Evolutionary conservation across 2,797 vertebrate species (phyloP).

Genomic region (Gymnothorax reevesii): DNA sequence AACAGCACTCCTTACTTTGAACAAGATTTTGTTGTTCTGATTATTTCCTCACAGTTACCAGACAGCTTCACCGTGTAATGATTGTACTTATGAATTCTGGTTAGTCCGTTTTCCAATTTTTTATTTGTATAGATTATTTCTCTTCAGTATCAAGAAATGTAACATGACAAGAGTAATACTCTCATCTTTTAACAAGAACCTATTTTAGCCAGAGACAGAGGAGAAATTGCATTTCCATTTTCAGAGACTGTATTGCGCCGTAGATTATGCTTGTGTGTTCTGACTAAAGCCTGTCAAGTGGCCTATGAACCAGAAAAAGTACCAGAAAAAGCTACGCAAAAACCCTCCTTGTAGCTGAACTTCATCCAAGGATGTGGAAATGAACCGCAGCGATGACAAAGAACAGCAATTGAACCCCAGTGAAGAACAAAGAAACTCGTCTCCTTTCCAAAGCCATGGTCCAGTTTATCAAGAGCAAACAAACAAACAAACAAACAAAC

Average conservation of each 20-base stretch:
- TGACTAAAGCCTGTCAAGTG: slow-evolving; percentile 34
- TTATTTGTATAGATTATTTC: slow-evolving; percentile 67
- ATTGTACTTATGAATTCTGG: slow-evolving; percentile 75
- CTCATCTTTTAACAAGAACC: slow-evolving; percentile 78
- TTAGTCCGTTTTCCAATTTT: slow-evolving; percentile 44
- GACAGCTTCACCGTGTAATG: slow-evolving; percentile 75
- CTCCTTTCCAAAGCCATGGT: slow-evolving; percentile 8
- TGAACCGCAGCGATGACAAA: not conserved
- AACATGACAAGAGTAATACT: slow-evolving; percentile 68
- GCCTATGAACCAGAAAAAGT: slow-evolving; percentile 17
- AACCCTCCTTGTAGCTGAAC: slow-evolving; percentile 29
- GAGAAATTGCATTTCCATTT: slow-evolving; percentile 68
- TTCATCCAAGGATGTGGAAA: slow-evolving; percentile 9
- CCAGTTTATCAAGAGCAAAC: slow-evolving; percentile 17
- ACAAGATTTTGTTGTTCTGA: slow-evolving; percentile 59
- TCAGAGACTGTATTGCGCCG: slow-evolving; percentile 60
- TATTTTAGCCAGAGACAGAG: slow-evolving; percentile 70
- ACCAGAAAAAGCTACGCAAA: slow-evolving; percentile 38
- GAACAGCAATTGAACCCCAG: not conserved
- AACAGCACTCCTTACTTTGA: slow-evolving; percentile 65
- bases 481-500: slow-evolving; percentile 36
- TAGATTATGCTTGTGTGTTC: slow-evolving; percentile 55
- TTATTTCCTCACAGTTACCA: slow-evolving; percentile 73
- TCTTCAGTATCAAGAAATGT: slow-evolving; percentile 61
- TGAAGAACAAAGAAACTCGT: not conserved